Evolutionary conservation across 1,140 invertebrate species (phyloP), one percentile per base, ranked within the genome.

Genomic region (Macrocentrus cingulum): DNA sequence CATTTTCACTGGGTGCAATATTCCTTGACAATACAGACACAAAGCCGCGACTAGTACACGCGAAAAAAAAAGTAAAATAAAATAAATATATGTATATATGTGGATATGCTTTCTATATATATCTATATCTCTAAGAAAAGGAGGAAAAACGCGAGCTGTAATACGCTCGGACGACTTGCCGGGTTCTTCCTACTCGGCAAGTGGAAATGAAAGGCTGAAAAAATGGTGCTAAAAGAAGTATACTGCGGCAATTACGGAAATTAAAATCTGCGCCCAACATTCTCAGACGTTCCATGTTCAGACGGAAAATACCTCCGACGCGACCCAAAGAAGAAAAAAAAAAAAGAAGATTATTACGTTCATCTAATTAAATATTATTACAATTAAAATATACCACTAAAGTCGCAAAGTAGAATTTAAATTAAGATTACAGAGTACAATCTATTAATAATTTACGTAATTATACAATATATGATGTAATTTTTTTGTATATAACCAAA

Each of bases 231-330:
- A 34, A 49, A 54, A 29, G 42, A 36, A 50, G 34, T 56, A 61
- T 62, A 39, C 13, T 25, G 20, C 49, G 46, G 52, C 63, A 59
- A 65, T 62, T 65, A 62, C 37, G 36, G 44, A 59, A 56, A 60
- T 63, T 51, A 60, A 63, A 57, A 60, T 15, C 16, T 39, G 34
- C 51, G 34, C 49, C 32, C 49, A 19, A 37, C 49, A 19, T n/a
- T 51, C 34, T 18, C 16, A 18, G n/a, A 29, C 29, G 11, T 16
- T 42, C 6, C 37, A 15, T 36, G 19, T 9, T 9, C 34, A 46
- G 2, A 46, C 36, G 9, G 23, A n/a, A 2, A 48, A 9, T 11
- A 19, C 39, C 36, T 39, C 20, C 39, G 22, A 25, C 20, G 37
- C 36, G 13, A 39, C 8, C 3, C 2, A 39, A 39, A 39, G 15